phyloP scores from a whole-genome alignment of 2,113 vertebrate genomes.

The Noctilio leporinus region DNA sequence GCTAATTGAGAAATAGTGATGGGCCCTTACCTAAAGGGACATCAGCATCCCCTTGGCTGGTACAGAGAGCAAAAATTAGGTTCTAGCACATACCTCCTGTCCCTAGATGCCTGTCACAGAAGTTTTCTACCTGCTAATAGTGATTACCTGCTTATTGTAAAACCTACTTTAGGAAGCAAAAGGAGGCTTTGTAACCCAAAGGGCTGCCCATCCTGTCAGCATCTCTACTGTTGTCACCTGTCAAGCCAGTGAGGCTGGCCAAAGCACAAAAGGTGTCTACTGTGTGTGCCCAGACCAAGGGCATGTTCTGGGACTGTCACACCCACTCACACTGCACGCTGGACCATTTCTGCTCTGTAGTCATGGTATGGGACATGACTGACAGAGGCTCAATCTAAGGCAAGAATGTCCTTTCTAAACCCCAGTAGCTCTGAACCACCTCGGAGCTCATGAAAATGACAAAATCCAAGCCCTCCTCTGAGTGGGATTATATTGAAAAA shows the following conservation, averaged over 20 bases:
- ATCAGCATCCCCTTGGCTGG: slow-evolving; percentile 11
- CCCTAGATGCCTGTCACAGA: not conserved
- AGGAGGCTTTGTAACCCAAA: not conserved
- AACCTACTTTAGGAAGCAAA: not conserved
- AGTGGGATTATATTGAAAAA: not conserved
- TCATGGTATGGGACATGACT: not conserved
- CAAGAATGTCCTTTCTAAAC: not conserved
- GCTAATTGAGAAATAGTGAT: slow-evolving; percentile 34
- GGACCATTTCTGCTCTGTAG: not conserved
- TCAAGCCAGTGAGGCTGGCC: not conserved
- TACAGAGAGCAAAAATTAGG: slow-evolving; percentile 35
- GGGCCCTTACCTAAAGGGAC: not conserved
- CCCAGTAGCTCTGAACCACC: not conserved
- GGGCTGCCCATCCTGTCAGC: not conserved
- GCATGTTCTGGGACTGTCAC: not conserved
- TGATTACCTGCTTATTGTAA: not conserved
- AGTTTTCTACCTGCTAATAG: not conserved
- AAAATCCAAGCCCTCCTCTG: not conserved
- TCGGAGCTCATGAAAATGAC: not conserved
- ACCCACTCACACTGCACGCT: not conserved
- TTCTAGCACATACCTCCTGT: not conserved
- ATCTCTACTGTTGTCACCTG: not conserved
- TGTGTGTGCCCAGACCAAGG: not conserved
- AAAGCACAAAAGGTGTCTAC: accelerated
- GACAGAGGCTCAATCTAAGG: not conserved